Base-by-base conservation (phyloP, 2,113 vertebrate species). In the Centropristis striata region DNA sequence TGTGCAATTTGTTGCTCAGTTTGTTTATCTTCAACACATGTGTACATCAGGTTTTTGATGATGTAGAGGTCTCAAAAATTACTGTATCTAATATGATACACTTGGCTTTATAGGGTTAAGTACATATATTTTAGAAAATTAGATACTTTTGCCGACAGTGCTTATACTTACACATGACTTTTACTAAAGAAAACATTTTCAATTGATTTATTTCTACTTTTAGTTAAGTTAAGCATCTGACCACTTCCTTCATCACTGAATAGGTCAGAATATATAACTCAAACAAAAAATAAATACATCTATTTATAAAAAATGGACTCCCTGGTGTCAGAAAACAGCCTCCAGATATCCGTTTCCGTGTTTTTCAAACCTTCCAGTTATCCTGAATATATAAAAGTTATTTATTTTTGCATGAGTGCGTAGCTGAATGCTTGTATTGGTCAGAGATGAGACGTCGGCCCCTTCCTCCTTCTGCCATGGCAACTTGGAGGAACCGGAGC, bases 381-480 rank as follows among this genome's bases (percentile, higher is more conserved):
- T 41, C n/a, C 5, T 39, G 15, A 58, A 59, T 23, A 16, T 53
- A n/a, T 44, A 57, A 50, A 54, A 39, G 10, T 10, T 0, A 18
- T 21, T 75, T 63, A 57, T 55, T 83, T 39, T 66, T 37, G 12
- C 42, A 68, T 47, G 46, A 39, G 28, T 23, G 36, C 12, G 18
- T 1, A 6, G 18, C 11, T 42, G 14, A 13, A 4, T 58, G 42
- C 11, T 77, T 71, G 39, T 23, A 37, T 73, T 76, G 84, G 77
- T 64, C 27, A 11, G 23, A 76, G 80, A 87, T 84, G 69, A 78
- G 71, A 72, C n/a, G 70, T 49, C 55, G 68, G 61, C 58, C 70
- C 42, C 61, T 57, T 81, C 84, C 72, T 64, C 39, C 59, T 54
- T 25, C 80, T 59, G 5, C 87, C 86, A 87, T 75, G 82, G 73